These are phyloP conservation scores for Poecilus cupreus DNA, from an alignment of 2,888 invertebrate species.

Conservation along the genomic window DNA sequence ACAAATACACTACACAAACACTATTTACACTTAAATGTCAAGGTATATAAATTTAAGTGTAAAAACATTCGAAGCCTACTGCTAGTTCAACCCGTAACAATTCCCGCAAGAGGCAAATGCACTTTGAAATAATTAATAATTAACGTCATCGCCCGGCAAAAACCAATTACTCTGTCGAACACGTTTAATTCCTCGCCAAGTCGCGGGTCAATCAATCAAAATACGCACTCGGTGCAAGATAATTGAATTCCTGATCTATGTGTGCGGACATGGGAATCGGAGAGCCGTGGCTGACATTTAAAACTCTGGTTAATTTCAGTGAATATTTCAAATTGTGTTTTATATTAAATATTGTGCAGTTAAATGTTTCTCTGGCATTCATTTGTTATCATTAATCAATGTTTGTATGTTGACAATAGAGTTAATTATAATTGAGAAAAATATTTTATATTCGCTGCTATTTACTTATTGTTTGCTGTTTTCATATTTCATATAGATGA, in stretches of 20 bases:
- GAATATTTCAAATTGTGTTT: constrained; percentile 38
- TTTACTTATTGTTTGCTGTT: constrained; percentile 22
- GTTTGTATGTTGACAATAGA: constrained; percentile 25
- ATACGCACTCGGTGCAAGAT: constrained; percentile 10
- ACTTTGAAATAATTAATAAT: constrained; percentile 50
- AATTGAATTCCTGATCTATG: constrained; percentile 28
- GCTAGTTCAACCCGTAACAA: neutral
- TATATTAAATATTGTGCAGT: constrained; percentile 33
- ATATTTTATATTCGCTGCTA: constrained; percentile 23
- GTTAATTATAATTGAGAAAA: constrained; percentile 37
- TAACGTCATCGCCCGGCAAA: constrained; percentile 39
- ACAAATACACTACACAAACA: neutral
- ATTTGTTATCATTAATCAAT: constrained; percentile 43
- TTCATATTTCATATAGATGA: constrained; percentile 16
- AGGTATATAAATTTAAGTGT: constrained; percentile 42
- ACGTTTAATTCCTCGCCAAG: constrained; percentile 2
- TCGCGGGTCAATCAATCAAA: constrained; percentile 20
- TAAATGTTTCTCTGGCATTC: constrained; percentile 40
- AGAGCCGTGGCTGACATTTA: constrained; percentile 13
- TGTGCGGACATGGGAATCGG: neutral
- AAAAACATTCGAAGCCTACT: constrained; percentile 29
- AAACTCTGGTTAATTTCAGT: constrained; percentile 11
- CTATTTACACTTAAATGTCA: constrained; percentile 34
- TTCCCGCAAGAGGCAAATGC: constrained; percentile 37
- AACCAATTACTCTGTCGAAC: constrained; percentile 24